These are phyloP conservation scores for Acanthoscelides obtectus DNA, from an alignment of 2,888 invertebrate species.

Conservation along the genomic window DNA sequence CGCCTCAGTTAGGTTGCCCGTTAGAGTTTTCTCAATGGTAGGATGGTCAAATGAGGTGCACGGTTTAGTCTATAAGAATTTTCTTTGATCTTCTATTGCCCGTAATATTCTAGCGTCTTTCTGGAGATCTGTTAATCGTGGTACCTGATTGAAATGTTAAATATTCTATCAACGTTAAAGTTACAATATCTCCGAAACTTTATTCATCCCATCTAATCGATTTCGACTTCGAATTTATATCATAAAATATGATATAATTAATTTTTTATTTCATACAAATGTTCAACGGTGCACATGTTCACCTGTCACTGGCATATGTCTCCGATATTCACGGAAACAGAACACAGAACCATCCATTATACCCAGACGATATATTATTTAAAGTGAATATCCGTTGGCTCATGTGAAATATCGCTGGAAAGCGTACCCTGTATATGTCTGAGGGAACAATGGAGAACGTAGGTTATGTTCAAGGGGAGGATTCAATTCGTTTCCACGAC, in stretches of 20 bases:
- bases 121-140: no score
- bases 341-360: constrained; percentile 28
- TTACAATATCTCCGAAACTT: no score
- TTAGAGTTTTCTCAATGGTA: neutral
- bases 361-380: constrained; percentile 21
- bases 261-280: no score
- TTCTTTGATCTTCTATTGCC: no score
- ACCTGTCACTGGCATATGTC: constrained; percentile 30
- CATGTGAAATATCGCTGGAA: neutral
- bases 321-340: constrained; percentile 26
- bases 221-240: no score
- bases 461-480: neutral
- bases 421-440: neutral
- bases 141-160: no score
- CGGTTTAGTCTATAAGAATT: no score
- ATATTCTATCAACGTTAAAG: no score
- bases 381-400: constrained; percentile 10
- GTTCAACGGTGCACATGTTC: constrained; percentile 30
- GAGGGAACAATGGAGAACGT: neutral
- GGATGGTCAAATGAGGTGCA: constrained; percentile 3
- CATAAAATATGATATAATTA: no score
- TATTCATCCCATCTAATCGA: no score
- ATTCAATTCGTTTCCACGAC: neutral
- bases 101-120: no score
- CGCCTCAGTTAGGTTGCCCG: neutral